Conservation (phyloP, 2,113 vertebrate genomes). For the Microcebus griseorufus region DNA sequence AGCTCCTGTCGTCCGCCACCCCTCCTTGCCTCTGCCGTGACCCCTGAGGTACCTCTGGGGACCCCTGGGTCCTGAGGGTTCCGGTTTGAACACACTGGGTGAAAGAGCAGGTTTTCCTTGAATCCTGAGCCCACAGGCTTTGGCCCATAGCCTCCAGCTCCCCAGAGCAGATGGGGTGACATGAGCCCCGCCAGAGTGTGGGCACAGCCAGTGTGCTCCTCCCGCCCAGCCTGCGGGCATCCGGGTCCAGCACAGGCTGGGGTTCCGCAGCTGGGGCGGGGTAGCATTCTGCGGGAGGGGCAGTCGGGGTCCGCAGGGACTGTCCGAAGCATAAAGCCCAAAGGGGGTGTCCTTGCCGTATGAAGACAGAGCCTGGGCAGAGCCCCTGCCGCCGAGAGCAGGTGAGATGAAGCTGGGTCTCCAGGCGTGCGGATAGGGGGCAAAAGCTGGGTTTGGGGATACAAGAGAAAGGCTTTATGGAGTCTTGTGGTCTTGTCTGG, state of each 20-base stretch:
- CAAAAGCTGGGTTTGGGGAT: background rate
- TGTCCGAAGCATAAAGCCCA: background rate
- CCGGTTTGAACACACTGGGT: background rate
- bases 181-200: background rate
- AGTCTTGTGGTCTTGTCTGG: background rate
- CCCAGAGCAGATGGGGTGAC: background rate
- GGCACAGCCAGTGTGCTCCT: background rate
- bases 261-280: background rate
- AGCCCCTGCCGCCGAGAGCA: background rate
- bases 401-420: background rate
- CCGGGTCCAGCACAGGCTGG: background rate
- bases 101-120: background rate
- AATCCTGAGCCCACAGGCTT: background rate
- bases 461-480: background rate
- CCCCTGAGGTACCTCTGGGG: background rate
- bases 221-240: background rate
- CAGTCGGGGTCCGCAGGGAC: background rate
- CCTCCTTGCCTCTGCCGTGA: background rate
- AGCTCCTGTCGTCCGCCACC: background rate
- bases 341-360: background rate
- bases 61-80: background rate
- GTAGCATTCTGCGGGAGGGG: background rate
- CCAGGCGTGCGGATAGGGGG: background rate
- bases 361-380: background rate
- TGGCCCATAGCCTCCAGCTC: background rate